phyloP scores from a whole-genome alignment of 2,888 invertebrate species.

The Dioctria linearis region DNA sequence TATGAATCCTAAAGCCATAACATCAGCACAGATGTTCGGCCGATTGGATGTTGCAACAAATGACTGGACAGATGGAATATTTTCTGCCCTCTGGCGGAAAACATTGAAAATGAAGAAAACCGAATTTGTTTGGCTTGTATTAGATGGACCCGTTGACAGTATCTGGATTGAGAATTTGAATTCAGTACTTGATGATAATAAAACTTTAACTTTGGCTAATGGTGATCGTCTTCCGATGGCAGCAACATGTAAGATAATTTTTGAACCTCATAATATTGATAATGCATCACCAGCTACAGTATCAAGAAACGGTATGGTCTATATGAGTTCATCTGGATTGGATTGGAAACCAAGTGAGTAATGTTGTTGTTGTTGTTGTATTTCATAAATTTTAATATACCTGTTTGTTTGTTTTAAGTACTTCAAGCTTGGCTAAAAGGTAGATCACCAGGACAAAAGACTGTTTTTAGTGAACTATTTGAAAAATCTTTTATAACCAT shows the following conservation, averaged over 20 bases:
- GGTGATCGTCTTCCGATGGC: conserved; percentile 96
- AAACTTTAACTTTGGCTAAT: conserved; percentile 94
- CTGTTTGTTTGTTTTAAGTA: conserved; percentile 71
- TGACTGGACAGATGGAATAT: conserved; percentile 99
- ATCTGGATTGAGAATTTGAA: conserved; percentile 99
- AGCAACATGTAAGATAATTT: conserved; percentile 94
- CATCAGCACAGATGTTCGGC: conserved; percentile 98
- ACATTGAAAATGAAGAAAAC: conserved; percentile 90
- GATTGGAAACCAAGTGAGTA: conserved; percentile 87
- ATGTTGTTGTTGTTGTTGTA: background rate
- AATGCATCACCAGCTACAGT: conserved; percentile 98
- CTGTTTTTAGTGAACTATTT: conserved; percentile 82
- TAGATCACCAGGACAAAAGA: conserved; percentile 75
- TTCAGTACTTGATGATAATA: conserved; percentile 96
- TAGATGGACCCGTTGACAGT: conserved; percentile 97
- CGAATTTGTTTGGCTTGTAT: conserved; percentile 93
- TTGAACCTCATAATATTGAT: conserved; percentile 97
- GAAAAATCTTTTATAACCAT: conserved; percentile 82
- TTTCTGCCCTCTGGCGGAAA: conserved; percentile 96
- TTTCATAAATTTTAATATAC: conserved; percentile 1
- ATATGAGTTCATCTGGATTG: conserved; percentile 96
- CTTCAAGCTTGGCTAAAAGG: conserved; percentile 87
- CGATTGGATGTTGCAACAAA: conserved; percentile 96
- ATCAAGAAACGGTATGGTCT: conserved; percentile 94
- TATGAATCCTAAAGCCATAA: conserved; percentile 99